Base-by-base conservation (phyloP, 1,140 invertebrate species). In the Lasaia peninsularis region DNA sequence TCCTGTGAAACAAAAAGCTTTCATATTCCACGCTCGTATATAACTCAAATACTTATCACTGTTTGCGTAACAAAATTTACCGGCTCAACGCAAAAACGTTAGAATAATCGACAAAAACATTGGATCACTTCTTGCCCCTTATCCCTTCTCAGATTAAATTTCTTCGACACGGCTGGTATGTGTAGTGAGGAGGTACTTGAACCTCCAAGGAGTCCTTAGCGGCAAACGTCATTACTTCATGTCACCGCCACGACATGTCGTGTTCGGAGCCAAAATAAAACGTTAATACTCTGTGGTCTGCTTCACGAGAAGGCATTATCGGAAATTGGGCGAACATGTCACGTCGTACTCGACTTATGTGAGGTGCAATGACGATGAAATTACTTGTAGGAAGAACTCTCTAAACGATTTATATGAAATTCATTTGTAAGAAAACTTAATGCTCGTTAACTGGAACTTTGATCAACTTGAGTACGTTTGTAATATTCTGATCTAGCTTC, bases 121-220 rank as follows among this genome's bases (percentile, higher is more conserved):
- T 34, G 58, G 48, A 65, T 60, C 60, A 62, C 28, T 59, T 59
- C 58, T 61, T 53, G 48, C 49, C 52, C 14, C 62, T 75, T 66
- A 69, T 72, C 67, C 67, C 62, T 61, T 62, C 64, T 63, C 60
- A 64, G 67, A 77, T 77, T 75, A 73, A 77, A 79, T 77, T 75
- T 69, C 71, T 62, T 62, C 63, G 55, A 57, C 62, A 67, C 57
- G 56, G 60, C 58, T 70, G 62, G 67, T 62, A 69, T 69, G 72
- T 70, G 68, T 70, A 74, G 67, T 65, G 51, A 56, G 63, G 62
- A 56, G 62, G 58, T 40, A 31, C 76, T 78, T 62, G 68, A 70
- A 69, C 52, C 62, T 65, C 60, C 51, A 16, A 52, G 34, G 59
- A 58, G 63, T 62, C 48, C 63, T 65, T 65, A 65, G 49, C 54